Evolutionary conservation across 2,113 vertebrate genomes (phyloP).

Genomic region (Indri indri): DNA sequence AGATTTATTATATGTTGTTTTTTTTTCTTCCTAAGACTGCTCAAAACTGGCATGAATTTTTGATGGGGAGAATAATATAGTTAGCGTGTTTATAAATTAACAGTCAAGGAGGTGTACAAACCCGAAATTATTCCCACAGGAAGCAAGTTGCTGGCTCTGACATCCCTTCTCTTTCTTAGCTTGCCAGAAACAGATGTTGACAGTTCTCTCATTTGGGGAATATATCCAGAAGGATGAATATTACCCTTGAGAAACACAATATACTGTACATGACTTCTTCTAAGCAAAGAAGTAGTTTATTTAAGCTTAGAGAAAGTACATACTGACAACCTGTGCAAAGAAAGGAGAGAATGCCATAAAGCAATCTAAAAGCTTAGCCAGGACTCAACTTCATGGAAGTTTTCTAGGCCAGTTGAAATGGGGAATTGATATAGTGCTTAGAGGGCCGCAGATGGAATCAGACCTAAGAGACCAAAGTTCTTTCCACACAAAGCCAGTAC

Average conservation of each 20-base stretch:
- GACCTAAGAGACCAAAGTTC: slow-evolving; percentile 49
- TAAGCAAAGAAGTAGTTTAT: slow-evolving; percentile 70
- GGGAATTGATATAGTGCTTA: slow-evolving; percentile 27
- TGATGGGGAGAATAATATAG: slow-evolving; percentile 66
- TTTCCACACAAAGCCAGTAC: slow-evolving; percentile 43
- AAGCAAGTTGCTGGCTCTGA: slow-evolving; percentile 69
- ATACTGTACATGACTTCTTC: slow-evolving; percentile 71
- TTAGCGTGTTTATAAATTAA: slow-evolving; percentile 78
- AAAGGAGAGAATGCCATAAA: slow-evolving; percentile 55
- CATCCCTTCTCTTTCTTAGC: slow-evolving; percentile 62
- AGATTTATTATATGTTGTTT: neutral
- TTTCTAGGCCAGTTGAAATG: slow-evolving; percentile 58
- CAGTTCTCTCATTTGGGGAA: slow-evolving; percentile 72
- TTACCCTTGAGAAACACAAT: slow-evolving; percentile 77
- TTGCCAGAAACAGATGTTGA: slow-evolving; percentile 80
- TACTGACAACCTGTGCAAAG: slow-evolving; percentile 53
- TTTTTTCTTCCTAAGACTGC: neutral
- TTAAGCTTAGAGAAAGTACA: slow-evolving; percentile 69
- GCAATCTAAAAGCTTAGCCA: slow-evolving; percentile 18
- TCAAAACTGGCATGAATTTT: slow-evolving; percentile 61
- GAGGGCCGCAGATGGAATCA: slow-evolving; percentile 6
- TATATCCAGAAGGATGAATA: slow-evolving; percentile 72
- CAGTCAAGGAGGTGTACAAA: slow-evolving; percentile 76
- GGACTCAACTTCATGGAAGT: neutral
- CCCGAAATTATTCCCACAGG: slow-evolving; percentile 76